Evolutionary conservation across 2,797 vertebrate genomes (phyloP).

Genomic region (Syngnathus rostellatus): DNA sequence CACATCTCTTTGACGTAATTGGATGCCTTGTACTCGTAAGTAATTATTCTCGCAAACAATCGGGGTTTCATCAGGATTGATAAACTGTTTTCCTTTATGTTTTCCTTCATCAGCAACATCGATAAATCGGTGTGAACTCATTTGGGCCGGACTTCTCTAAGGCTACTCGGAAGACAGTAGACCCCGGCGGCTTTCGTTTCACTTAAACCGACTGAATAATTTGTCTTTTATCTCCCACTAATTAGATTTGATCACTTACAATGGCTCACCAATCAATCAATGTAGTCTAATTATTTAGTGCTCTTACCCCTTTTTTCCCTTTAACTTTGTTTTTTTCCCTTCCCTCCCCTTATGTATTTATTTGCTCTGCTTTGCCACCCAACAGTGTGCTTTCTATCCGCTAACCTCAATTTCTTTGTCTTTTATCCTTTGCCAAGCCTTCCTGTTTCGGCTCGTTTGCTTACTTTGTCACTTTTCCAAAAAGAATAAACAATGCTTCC

Average conservation of each 20-base stretch:
- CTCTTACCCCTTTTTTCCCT: slow-evolving; percentile 25
- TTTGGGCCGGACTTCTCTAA: slow-evolving; percentile 27
- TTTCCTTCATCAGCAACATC: slow-evolving; percentile 21
- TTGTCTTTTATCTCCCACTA: slow-evolving; percentile 55
- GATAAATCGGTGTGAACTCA: slow-evolving; percentile 27
- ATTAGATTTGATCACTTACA: slow-evolving; percentile 70
- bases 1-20: no score
- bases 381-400: slow-evolving; percentile 2
- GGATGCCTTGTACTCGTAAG: not conserved
- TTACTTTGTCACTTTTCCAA: slow-evolving; percentile 34
- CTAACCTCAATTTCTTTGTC: slow-evolving; percentile 11
- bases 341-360: not conserved
- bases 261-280: slow-evolving; percentile 60
- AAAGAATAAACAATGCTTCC: slow-evolving; percentile 25
- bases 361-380: slow-evolving; percentile 6
- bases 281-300: slow-evolving; percentile 53
- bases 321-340: not conserved
- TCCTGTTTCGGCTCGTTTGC: slow-evolving; percentile 19
- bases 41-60: slow-evolving; percentile 8
- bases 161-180: slow-evolving; percentile 48
- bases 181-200: slow-evolving; percentile 57
- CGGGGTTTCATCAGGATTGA: slow-evolving; percentile 12
- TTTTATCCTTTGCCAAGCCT: slow-evolving; percentile 23
- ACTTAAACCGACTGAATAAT: slow-evolving; percentile 61
- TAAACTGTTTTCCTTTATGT: slow-evolving; percentile 12